Evolutionary conservation across 2,888 invertebrate genomes (phyloP).

Genomic region (Acleris holmiana): DNA sequence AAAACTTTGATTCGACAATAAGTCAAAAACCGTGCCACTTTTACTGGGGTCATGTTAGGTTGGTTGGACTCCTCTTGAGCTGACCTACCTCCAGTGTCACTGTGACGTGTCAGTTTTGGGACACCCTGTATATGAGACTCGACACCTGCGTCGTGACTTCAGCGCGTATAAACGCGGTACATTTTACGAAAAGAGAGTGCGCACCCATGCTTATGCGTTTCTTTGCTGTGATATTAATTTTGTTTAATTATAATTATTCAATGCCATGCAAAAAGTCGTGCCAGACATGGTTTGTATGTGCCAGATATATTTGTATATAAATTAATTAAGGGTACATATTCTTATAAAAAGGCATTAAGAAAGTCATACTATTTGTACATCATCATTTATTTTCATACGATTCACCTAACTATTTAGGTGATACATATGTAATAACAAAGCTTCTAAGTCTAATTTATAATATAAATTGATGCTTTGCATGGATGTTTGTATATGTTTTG

Average conservation of each 20-base stretch:
- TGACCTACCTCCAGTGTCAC: no score
- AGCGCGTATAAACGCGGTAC: slow-evolving; percentile 19
- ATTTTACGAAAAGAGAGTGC: slow-evolving; percentile 36
- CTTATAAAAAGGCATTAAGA: slow-evolving; percentile 44
- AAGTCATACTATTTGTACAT: slow-evolving; percentile 5
- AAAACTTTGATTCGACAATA: no score
- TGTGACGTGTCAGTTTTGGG: no score
- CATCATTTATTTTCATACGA: not conserved
- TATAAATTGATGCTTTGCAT: not conserved
- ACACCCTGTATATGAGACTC: no score
- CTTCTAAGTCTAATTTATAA: slow-evolving; percentile 22
- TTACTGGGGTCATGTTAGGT: no score
- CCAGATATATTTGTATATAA: slow-evolving; percentile 56
- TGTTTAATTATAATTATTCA: slow-evolving; percentile 61
- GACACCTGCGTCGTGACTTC: slow-evolving; percentile 35
- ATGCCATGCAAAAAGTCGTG: slow-evolving; percentile 56
- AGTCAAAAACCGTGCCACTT: no score
- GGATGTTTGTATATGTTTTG: no score
- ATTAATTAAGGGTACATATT: slow-evolving; percentile 57
- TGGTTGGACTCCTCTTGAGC: no score
- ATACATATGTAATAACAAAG: slow-evolving; percentile 16
- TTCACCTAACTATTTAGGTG: no score
- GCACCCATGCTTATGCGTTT: slow-evolving; percentile 59
- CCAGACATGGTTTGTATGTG: slow-evolving; percentile 57
- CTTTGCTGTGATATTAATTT: slow-evolving; percentile 80